Percentiles rank a stretch among this genome's conserved stretches.
Conservation (phyloP, 2,113 vertebrate species). For the Phylloscopus whistleri region DNA sequence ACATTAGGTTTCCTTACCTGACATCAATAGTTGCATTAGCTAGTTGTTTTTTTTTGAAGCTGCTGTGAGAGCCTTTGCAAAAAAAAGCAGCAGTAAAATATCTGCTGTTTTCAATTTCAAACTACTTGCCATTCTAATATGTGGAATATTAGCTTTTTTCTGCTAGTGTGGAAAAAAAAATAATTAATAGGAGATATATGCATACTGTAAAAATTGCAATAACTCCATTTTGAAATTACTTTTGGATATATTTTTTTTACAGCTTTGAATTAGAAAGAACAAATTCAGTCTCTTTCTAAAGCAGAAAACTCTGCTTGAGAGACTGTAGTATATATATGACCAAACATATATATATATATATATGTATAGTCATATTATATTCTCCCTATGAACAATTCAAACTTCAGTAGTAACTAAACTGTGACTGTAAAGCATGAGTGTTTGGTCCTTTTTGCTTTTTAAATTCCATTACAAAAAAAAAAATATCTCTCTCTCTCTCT, state of each 20-base stretch:
- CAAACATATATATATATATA: neutral
- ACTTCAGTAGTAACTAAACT: neutral
- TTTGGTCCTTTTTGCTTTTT: neutral
- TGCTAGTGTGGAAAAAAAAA: neutral
- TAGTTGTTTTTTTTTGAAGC: neutral
- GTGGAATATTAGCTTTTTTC: neutral
- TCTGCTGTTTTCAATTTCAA: neutral
- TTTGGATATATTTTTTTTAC: neutral
- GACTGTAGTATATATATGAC: neutral
- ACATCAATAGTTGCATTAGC: neutral
- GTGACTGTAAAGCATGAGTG: neutral
- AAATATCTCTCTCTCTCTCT: accelerated
- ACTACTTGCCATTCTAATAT: neutral
- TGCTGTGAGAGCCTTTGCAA: neutral
- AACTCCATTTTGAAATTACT: neutral
- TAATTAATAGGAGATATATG: neutral
- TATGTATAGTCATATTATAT: neutral
- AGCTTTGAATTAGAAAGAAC: neutral
- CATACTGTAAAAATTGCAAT: neutral
- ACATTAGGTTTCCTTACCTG: neutral
- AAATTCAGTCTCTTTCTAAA: neutral
- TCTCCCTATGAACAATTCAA: neutral
- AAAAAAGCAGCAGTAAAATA: neutral
- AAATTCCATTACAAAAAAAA: neutral
- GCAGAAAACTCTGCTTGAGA: neutral